Evolutionary conservation across 2,888 invertebrate species (phyloP), one percentile per base, ranked within the genome.

Genomic region (Tetragnatha montana): DNA sequence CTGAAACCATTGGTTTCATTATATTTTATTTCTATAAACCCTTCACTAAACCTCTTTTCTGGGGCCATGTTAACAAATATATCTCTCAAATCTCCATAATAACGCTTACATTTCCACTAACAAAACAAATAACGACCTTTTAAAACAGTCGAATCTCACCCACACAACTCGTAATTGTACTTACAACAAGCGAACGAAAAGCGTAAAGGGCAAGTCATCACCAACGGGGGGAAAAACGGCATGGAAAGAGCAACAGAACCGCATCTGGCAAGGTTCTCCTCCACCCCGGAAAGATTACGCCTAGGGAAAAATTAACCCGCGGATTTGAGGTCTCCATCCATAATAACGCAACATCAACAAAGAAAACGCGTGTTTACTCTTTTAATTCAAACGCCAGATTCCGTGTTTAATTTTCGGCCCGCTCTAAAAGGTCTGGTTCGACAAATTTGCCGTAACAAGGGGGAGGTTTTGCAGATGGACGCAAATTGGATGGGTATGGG

Each of bases 361-460:
- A 22, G 17, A 73, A 82, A 73, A n/a, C 17, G 74, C 51, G 22
- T 47, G 22, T 50, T 75, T 74, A 21, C 75, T 70, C 82, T 82
- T 88, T 82, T 78, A 81, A 88, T 82, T 81, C 81, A 88, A 82
- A 82, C 76, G 49, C 19, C 19, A n/a, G 19, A 76, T 81, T 81
- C 51, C 76, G 81, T 78, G 87, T 88, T 88, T 82, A 88, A 88
- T 88, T 81, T 78, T 51, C 35, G 70, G 75, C 35, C 22, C 51
- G 71, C 87, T 22, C 47, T 88, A 88, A 81, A 78, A 22, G 68
- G 76, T 47, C 47, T 6, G 78, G 78, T 81, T 87, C 35, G n/a
- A 49, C 76, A 70, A 81, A 76, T 82, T 51, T 70, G 71, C 47
- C 14, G 70, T 35, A 68, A 60, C 21, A 14, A 35, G 21, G 22